These are phyloP conservation scores for Trissonchulus latispiculum DNA, from an alignment of 2,888 invertebrate species.

Conservation along the genomic window DNA sequence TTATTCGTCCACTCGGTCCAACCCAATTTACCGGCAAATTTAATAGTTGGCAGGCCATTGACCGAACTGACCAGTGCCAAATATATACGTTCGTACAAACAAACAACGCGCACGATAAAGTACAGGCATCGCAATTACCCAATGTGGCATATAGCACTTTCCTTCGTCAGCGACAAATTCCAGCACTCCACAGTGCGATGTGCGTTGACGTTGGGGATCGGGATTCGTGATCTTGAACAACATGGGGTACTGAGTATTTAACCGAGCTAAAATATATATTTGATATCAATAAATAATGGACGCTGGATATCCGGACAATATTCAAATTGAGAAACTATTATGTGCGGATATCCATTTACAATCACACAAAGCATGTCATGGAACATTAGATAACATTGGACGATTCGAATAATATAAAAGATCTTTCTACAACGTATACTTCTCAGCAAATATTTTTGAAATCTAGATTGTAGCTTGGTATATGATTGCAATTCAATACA, in stretches of 20 bases:
- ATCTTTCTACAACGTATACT: too few relatives aligned
- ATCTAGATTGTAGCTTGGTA: too few relatives aligned
- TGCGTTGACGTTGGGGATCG: conserved; percentile 65
- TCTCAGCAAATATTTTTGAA: too few relatives aligned
- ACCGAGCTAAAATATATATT: conserved; percentile 51
- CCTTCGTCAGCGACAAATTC: conserved; percentile 99
- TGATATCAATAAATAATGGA: not conserved
- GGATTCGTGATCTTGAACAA: conserved; percentile 83
- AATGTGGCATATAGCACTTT: conserved; percentile 91
- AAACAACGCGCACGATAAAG: not conserved
- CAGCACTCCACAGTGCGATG: conserved; percentile 80
- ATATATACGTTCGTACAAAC: not conserved
- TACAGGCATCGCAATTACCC: conserved; percentile 57
- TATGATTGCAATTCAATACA: too few relatives aligned
- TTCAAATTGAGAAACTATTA: not conserved
- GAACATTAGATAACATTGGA: too few relatives aligned
- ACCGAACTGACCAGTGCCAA: too few relatives aligned
- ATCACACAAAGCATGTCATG: too few relatives aligned
- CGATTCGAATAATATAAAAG: too few relatives aligned
- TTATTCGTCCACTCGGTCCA: too few relatives aligned
- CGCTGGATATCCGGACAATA: too few relatives aligned
- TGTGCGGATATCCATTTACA: conserved; percentile 25
- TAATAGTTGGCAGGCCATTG: too few relatives aligned
- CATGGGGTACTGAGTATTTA: conserved; percentile 97
- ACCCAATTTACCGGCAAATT: too few relatives aligned